phyloP scores from a whole-genome alignment of 2,113 vertebrate species.

The Stictonetta naevosa region DNA sequence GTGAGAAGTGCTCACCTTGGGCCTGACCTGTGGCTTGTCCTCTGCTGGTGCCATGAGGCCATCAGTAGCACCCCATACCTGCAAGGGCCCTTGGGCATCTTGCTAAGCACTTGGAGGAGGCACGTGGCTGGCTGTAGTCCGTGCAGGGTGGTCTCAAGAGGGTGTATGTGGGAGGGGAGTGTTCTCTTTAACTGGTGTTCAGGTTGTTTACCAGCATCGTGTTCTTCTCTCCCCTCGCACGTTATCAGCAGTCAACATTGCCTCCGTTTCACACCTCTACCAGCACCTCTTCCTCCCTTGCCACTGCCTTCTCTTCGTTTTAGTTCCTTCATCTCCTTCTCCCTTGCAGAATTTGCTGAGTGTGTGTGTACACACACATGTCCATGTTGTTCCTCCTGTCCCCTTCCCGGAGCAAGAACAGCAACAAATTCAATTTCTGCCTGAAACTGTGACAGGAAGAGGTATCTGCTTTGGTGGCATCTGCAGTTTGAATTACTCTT shows the following conservation, averaged over 20 bases:
- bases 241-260: background rate
- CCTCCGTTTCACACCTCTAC: background rate
- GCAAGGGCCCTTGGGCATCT: background rate
- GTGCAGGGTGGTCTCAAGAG: background rate
- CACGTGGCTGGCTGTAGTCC: fast-evolving
- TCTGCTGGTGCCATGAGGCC: background rate
- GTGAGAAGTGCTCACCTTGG: background rate
- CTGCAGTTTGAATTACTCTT: background rate
- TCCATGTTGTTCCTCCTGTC: too few relatives aligned
- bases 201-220: background rate
- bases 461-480: background rate
- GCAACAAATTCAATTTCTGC: background rate
- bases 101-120: fast-evolving
- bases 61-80: background rate
- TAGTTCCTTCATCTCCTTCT: background rate
- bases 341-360: background rate
- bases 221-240: background rate
- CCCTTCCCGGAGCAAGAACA: background rate
- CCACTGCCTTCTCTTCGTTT: background rate
- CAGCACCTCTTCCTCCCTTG: background rate
- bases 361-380: background rate
- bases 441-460: background rate
- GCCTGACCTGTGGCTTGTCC: background rate
- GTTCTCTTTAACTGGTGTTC: background rate
- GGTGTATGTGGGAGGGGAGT: fast-evolving